Evolutionary conservation across 2,888 invertebrate species (phyloP).

Genomic region (Plemyria rubiginata): DNA sequence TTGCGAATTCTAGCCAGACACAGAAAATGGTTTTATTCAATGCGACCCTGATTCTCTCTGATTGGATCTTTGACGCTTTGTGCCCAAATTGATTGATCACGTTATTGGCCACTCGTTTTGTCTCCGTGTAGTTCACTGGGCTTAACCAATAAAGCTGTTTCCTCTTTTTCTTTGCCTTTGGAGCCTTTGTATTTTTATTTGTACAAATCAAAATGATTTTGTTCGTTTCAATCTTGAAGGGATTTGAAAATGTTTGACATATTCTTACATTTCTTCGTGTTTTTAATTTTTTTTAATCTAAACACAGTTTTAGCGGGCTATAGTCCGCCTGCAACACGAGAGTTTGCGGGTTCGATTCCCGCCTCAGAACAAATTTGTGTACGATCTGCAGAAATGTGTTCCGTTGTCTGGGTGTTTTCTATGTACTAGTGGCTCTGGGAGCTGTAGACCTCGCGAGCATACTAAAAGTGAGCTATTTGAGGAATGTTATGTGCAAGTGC

Average conservation of each 20-base stretch:
- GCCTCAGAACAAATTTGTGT: too few species aligned
- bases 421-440: too few species aligned
- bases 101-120: slow-evolving; percentile 36
- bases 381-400: too few species aligned
- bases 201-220: neutral
- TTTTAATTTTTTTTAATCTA: too few species aligned
- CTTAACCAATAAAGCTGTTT: slow-evolving; percentile 11
- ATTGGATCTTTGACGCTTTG: slow-evolving; percentile 45
- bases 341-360: too few species aligned
- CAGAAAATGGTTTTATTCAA: slow-evolving; percentile 45
- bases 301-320: too few species aligned
- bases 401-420: too few species aligned
- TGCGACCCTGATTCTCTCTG: slow-evolving; percentile 42
- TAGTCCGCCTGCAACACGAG: too few species aligned
- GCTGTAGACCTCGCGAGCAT: too few species aligned
- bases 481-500: too few species aligned
- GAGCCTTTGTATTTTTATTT: slow-evolving; percentile 6
- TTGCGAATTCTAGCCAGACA: slow-evolving; percentile 42
- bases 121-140: slow-evolving; percentile 4
- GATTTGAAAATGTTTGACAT: neutral
- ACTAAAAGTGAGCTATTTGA: too few species aligned
- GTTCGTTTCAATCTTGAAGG: neutral
- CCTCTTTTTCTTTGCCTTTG: slow-evolving; percentile 17
- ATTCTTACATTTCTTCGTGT: neutral
- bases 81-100: slow-evolving; percentile 41